Base-by-base conservation (phyloP, 1,140 invertebrate species). In the Saxidomus purpurata region DNA sequence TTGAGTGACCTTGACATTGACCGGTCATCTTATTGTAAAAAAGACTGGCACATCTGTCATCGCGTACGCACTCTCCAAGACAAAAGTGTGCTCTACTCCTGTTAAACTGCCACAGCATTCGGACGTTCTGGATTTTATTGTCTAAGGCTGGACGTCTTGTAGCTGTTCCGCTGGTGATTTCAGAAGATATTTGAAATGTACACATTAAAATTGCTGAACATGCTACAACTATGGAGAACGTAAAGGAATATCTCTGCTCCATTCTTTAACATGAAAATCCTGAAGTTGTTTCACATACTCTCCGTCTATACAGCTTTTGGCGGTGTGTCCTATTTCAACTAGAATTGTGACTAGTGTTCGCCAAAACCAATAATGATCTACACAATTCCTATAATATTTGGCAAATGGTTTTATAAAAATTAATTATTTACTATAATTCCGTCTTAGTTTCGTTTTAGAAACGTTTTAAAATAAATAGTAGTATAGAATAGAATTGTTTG, bases 1-100 rank as follows among this genome's bases (percentile, higher is more conserved):
- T 49, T 19, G 76, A 79, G 55, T 79, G 76, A 55, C 76, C 76
- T 79, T 79, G 76, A 79, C 76, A 79, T 11, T 52, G 31, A 17
- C 47, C 31, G 13, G 76, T 79, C 3, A 55, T 22, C 22, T 79
- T 79, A 31, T 79, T 79, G 19, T 79, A 79, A 49, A 79, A 79
- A 0, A 49, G 6, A 31, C 76, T 79, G 17, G 76, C 76, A 36
- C 76, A 79, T n/a, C 28, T 17, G 4, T 52, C 47, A 79, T 79
- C 76, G 4, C 28, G 43, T 0, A 43, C 25, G 28, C 76, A 79
- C 40, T 79, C 76, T 17, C 25, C 47, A 17, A 79, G n/a, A 49
- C 76, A 79, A 25, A 79, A 34, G 19, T 47, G 49, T 19, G 49
- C 31, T 36, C 25, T 43, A 0, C 49, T 28, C 40, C 36, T 79